These are phyloP conservation scores for Pomatorhinus ruficollis DNA, from an alignment of 2,113 vertebrate species.

Conservation along the genomic window DNA sequence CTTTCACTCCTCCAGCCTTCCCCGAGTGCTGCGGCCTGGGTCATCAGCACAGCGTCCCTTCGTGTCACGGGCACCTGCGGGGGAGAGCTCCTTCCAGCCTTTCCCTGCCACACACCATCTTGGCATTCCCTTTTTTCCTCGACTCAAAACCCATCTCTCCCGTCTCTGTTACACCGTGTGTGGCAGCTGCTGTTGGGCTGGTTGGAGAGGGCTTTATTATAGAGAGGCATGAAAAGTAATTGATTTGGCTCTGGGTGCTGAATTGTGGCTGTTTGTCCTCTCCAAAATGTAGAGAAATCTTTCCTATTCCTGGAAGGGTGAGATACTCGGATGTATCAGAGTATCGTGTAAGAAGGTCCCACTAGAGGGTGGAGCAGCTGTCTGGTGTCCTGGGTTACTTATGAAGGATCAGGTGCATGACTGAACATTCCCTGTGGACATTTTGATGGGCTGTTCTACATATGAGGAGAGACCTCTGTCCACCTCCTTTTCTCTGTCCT, in stretches of 20 bases:
- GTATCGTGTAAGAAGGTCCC: background rate
- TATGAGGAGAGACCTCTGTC: background rate
- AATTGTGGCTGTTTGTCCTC: background rate
- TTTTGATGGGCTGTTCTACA: background rate
- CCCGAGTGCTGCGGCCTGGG: accelerated
- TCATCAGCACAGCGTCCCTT: accelerated
- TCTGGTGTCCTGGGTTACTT: background rate
- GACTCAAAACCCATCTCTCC: background rate
- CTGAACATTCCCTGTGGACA: background rate
- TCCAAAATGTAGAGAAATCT: background rate
- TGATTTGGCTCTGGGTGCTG: background rate
- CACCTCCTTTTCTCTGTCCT: background rate
- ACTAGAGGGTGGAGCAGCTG: background rate
- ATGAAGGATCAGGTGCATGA: background rate
- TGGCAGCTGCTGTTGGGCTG: background rate
- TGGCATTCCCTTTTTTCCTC: background rate
- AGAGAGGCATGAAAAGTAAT: background rate
- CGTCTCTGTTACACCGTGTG: background rate
- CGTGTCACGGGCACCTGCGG: background rate
- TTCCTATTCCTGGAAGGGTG: background rate
- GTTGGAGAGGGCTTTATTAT: background rate
- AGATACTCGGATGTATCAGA: background rate
- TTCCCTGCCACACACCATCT: background rate
- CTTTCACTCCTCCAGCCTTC: accelerated
- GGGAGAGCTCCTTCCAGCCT: background rate